Evolutionary conservation across 2,888 invertebrate genomes (phyloP).

Genomic region (Parochlus steinenii): DNA sequence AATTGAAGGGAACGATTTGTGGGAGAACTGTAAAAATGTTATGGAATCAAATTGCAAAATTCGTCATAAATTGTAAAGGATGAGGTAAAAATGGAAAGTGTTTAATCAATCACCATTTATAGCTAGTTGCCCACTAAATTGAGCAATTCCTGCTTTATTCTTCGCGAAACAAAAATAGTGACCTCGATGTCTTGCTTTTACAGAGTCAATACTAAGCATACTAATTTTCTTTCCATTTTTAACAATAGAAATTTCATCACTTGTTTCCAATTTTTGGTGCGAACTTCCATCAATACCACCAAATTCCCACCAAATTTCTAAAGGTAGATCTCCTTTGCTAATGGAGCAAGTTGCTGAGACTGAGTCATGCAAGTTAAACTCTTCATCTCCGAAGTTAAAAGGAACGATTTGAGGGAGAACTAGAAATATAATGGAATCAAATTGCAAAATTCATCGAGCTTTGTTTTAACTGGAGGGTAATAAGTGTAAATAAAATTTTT

Average conservation of each 20-base stretch:
- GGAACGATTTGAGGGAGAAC: slow-evolving; percentile 57
- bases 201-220: slow-evolving; percentile 38
- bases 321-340: slow-evolving; percentile 56
- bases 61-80: slow-evolving; percentile 14
- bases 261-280: slow-evolving; percentile 23
- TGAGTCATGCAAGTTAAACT: slow-evolving; percentile 55
- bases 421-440: too few species aligned
- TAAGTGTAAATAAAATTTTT: background rate
- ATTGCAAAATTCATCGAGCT: slow-evolving; percentile 8
- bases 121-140: slow-evolving; percentile 27
- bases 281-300: slow-evolving; percentile 36
- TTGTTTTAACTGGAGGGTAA: background rate
- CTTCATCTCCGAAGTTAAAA: slow-evolving; percentile 55
- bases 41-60: slow-evolving; percentile 34
- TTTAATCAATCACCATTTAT: slow-evolving; percentile 25
- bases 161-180: slow-evolving; percentile 44
- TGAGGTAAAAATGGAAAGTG: slow-evolving; percentile 23
- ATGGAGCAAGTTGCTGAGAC: slow-evolving; percentile 52
- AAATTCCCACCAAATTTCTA: slow-evolving; percentile 55
- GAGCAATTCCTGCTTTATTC: slow-evolving; percentile 36
- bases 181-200: slow-evolving; percentile 34
- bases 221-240: slow-evolving; percentile 32
- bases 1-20: slow-evolving; percentile 59
- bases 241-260: slow-evolving; percentile 27
- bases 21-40: slow-evolving; percentile 40